Percentiles rank a stretch among this genome's conserved stretches.
Conservation (phyloP, 2,888 invertebrate species). For the Tenthredo amoena region DNA sequence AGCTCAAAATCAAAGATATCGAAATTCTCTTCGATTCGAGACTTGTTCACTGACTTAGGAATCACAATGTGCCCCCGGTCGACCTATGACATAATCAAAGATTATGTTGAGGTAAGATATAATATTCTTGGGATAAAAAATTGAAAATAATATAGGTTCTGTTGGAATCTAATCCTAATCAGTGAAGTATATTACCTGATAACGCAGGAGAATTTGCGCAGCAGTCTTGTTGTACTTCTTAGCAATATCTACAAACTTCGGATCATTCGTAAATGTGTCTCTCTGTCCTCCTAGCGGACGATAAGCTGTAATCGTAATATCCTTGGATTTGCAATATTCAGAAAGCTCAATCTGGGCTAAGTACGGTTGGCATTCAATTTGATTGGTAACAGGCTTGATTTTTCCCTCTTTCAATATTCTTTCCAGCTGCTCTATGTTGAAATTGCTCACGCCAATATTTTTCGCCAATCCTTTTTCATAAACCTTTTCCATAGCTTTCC, state of each 20-base stretch:
- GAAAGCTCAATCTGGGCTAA: conserved; percentile 85
- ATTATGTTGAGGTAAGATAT: background rate
- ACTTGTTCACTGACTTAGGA: conserved; percentile 83
- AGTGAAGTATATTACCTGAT: conserved; percentile 68
- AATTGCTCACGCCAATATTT: conserved; percentile 91
- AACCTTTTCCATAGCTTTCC: conserved; percentile 87
- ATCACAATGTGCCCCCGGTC: conserved; percentile 82
- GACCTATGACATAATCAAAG: conserved; percentile 73
- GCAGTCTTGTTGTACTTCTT: conserved; percentile 84
- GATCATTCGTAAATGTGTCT: conserved; percentile 82
- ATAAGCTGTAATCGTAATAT: conserved; percentile 87
- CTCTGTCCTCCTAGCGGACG: conserved; percentile 89
- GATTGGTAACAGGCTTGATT: conserved; percentile 83
- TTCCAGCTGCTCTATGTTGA: conserved; percentile 87
- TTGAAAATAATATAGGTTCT: background rate
- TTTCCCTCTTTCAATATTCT: conserved; percentile 82
- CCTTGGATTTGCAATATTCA: conserved; percentile 83
- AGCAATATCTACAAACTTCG: conserved; percentile 82
- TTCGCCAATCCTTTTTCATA: conserved; percentile 84
- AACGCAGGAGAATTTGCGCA: conserved; percentile 86
- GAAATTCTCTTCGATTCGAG: conserved; percentile 82
- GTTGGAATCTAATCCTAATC: background rate
- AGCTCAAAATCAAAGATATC: conserved; percentile 83
- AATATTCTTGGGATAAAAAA: background rate
- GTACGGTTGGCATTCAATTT: conserved; percentile 82